These are phyloP conservation scores for Trididemnum clinides DNA, from an alignment of 23 tunicate genomes.

Conservation along the genomic window DNA sequence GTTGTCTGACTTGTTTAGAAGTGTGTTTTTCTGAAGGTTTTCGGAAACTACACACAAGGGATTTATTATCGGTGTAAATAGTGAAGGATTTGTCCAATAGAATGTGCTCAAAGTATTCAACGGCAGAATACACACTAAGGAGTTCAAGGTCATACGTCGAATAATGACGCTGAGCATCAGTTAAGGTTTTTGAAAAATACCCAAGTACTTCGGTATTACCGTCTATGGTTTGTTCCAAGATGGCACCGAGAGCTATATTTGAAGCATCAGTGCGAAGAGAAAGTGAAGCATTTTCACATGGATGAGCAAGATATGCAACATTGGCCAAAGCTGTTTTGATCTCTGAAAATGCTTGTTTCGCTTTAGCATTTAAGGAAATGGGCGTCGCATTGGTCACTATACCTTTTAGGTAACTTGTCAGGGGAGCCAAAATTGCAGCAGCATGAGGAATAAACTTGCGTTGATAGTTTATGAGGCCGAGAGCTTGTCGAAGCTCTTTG, in stretches of 20 bases:
- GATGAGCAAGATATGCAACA: not conserved
- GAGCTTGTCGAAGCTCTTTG: conserved; percentile 1
- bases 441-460: conserved; percentile 4
- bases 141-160: conserved; percentile 38
- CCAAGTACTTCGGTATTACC: conserved; percentile 21
- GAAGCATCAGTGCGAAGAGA: conserved; percentile 27
- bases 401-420: not conserved
- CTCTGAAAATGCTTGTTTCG: conserved; percentile 11
- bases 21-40: too few species aligned
- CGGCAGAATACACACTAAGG: conserved; percentile 14
- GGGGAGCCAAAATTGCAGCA: conserved; percentile 24
- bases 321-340: conserved; percentile 16
- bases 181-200: conserved; percentile 37
- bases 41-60: conserved; percentile 3
- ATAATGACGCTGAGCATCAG: conserved; percentile 8
- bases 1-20: too few species aligned
- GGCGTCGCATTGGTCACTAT: not conserved
- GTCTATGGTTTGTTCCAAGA: conserved; percentile 30
- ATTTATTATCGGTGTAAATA: conserved; percentile 26
- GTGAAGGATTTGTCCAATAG: conserved; percentile 9
- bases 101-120: conserved; percentile 21
- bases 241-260: conserved; percentile 17
- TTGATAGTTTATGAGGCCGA: conserved; percentile 26
- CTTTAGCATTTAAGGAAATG: not conserved
- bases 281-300: conserved; percentile 1